phyloP scores from a whole-genome alignment of 2,797 vertebrate genomes.

The Yasuhikotakia modesta region DNA sequence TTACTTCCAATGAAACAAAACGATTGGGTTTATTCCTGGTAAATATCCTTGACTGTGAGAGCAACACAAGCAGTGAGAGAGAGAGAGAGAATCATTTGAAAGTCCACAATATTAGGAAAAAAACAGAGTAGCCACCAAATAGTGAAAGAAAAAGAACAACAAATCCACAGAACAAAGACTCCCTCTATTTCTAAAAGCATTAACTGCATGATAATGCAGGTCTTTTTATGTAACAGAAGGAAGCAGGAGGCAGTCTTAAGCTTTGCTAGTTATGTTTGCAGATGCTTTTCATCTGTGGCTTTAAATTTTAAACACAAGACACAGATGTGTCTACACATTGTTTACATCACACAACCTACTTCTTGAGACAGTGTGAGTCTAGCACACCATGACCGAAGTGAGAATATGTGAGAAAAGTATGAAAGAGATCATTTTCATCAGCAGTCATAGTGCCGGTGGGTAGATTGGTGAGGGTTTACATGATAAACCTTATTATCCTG shows the following conservation, averaged over 20 bases:
- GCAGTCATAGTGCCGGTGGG: too few relatives aligned
- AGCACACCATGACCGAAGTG: neutral
- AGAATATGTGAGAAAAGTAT: neutral
- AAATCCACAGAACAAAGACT: conserved; percentile 3
- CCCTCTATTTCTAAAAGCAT: neutral
- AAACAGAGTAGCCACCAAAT: neutral
- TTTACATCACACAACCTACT: neutral
- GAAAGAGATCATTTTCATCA: neutral
- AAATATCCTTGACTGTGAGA: neutral
- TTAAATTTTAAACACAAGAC: neutral
- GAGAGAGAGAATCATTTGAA: neutral
- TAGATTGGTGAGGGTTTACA: too few relatives aligned
- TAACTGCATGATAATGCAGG: neutral
- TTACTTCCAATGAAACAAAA: conserved; percentile 21
- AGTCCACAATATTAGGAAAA: conserved; percentile 2
- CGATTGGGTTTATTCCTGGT: neutral
- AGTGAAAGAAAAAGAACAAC: neutral
- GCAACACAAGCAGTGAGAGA: too few relatives aligned
- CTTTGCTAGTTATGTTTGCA: neutral
- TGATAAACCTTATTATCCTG: too few relatives aligned
- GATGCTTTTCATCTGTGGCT: neutral
- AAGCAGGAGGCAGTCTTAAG: neutral
- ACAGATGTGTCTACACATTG: neutral
- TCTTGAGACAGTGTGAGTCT: neutral
- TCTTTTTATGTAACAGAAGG: neutral